Evolutionary conservation across 2,113 vertebrate species (phyloP).

Genomic region (Pelusios castaneus): DNA sequence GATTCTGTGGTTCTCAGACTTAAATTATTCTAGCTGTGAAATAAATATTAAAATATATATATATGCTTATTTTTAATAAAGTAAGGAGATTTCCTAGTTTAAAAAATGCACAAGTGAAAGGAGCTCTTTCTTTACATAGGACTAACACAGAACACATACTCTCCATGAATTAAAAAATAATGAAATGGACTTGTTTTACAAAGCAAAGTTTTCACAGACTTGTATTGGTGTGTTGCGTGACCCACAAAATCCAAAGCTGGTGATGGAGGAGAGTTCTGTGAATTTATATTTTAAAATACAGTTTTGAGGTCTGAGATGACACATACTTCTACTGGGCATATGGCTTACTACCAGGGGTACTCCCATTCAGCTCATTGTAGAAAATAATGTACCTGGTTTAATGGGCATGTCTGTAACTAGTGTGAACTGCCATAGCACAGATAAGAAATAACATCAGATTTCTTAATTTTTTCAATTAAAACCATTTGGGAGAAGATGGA

Average conservation of each 20-base stretch:
- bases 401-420: fast-evolving
- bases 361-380: neutral
- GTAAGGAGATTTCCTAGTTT: neutral
- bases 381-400: neutral
- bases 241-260: neutral
- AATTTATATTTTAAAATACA: neutral
- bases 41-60: neutral
- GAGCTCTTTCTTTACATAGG: neutral
- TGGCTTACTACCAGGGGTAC: neutral
- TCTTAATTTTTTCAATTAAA: neutral
- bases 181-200: neutral
- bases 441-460: neutral
- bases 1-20: fast-evolving
- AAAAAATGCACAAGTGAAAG: neutral
- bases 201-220: neutral
- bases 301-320: neutral
- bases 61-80: neutral
- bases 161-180: neutral
- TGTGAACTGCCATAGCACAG: fast-evolving
- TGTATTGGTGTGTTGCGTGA: neutral
- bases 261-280: neutral
- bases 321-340: neutral
- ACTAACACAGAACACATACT: neutral
- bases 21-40: neutral
- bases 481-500: neutral